Evolutionary conservation across 2,113 vertebrate genomes (phyloP).

Genomic region (Microtus oregoni): DNA sequence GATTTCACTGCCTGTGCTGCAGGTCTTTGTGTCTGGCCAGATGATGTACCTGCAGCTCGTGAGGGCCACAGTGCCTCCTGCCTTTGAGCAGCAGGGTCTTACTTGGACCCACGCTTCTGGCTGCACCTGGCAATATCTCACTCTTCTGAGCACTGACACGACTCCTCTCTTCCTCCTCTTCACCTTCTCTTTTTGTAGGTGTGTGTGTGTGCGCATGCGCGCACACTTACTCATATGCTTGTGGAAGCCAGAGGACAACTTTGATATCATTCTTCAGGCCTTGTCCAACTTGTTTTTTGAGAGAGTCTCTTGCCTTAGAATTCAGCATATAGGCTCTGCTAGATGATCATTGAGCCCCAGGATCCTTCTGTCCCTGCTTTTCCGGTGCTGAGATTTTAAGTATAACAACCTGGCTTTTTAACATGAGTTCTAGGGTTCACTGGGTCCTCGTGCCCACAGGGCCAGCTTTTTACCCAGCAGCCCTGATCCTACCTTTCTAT

Average conservation of each 20-base stretch:
- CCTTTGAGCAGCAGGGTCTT: background rate
- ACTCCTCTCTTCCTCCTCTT: background rate
- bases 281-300: background rate
- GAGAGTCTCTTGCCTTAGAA: background rate
- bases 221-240: accelerated
- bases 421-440: no score
- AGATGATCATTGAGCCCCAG: background rate
- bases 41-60: background rate
- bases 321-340: background rate
- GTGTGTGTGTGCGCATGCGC: background rate
- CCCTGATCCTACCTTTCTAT: background rate
- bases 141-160: background rate
- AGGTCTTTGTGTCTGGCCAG: background rate
- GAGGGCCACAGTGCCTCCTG: background rate
- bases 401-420: background rate
- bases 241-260: background rate
- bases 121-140: background rate
- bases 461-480: background rate
- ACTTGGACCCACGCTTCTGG: background rate
- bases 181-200: background rate
- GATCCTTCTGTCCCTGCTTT: background rate
- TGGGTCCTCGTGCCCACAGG: background rate
- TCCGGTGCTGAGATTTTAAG: background rate
- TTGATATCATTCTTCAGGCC: background rate
- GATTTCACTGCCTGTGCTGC: background rate